Conservation (phyloP, 2,888 invertebrate species). For the Trissolcus japonicus region DNA sequence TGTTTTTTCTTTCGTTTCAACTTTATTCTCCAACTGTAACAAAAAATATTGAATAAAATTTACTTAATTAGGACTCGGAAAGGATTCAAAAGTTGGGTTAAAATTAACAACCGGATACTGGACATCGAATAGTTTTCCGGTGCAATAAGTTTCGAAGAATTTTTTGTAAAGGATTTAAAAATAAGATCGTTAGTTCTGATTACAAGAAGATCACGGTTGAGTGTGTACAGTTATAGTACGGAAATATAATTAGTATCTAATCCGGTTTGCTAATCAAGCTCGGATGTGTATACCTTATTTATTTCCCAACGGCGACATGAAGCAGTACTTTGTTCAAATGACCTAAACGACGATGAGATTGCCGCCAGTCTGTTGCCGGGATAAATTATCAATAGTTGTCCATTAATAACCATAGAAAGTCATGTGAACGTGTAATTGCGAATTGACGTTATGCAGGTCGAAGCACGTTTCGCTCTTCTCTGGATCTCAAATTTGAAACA, state of each 20-base stretch:
- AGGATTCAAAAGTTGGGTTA: too few species aligned
- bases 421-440: slow-evolving; percentile 1
- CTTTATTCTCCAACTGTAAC: too few species aligned
- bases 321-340: slow-evolving; percentile 36
- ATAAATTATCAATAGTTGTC: slow-evolving; percentile 2
- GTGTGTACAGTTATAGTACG: slow-evolving; percentile 40
- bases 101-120: too few species aligned
- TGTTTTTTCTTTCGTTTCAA: too few species aligned
- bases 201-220: slow-evolving; percentile 25
- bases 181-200: slow-evolving; percentile 27
- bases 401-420: slow-evolving; percentile 31
- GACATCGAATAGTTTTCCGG: slow-evolving; percentile 6
- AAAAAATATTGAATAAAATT: too few species aligned
- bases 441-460: slow-evolving; percentile 17
- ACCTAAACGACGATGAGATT: slow-evolving; percentile 28
- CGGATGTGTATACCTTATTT: slow-evolving; percentile 43
- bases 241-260: slow-evolving; percentile 51
- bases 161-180: slow-evolving; percentile 8
- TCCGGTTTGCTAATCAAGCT: slow-evolving; percentile 51
- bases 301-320: slow-evolving; percentile 39
- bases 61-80: too few species aligned
- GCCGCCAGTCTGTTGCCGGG: slow-evolving; percentile 3
- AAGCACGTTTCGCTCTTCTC: neutral
- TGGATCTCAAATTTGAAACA: neutral
- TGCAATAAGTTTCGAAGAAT: slow-evolving; percentile 8